Evolutionary conservation across 2,113 vertebrate genomes (phyloP).

Genomic region (Gallinago paraguaiae): DNA sequence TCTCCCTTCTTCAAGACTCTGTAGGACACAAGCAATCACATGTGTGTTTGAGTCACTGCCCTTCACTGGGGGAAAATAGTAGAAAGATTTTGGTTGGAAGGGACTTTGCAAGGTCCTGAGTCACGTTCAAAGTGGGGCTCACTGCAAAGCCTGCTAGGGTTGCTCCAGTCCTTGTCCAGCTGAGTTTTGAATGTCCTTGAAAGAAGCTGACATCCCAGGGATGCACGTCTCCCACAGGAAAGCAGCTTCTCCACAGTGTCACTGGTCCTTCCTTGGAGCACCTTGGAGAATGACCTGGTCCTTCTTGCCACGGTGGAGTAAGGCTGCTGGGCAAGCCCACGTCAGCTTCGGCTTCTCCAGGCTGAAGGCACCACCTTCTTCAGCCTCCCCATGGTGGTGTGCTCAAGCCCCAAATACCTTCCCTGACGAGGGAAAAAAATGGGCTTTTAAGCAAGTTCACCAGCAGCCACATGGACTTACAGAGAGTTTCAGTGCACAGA

Average conservation of each 20-base stretch:
- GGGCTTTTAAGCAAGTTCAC: background rate
- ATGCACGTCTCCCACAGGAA: background rate
- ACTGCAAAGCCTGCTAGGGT: background rate
- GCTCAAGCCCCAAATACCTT: background rate
- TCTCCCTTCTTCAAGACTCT: background rate
- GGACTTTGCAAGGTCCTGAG: background rate
- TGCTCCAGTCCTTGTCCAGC: background rate
- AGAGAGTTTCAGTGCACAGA: background rate
- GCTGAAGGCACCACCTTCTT: background rate
- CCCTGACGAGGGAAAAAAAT: background rate
- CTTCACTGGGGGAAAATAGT: background rate
- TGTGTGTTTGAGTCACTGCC: background rate
- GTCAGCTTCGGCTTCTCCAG: background rate
- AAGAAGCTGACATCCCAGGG: background rate
- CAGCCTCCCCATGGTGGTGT: background rate
- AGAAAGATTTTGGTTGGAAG: background rate
- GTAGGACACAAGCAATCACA: rapidly evolving
- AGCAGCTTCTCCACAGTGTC: background rate
- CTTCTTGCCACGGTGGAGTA: background rate
- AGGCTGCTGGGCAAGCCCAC: too few species aligned
- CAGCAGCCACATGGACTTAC: background rate
- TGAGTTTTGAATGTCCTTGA: background rate
- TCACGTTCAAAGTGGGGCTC: background rate
- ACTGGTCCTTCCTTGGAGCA: background rate
- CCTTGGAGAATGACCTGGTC: background rate